Evolutionary conservation across 2,113 vertebrate species (phyloP).

Genomic region (Rhizomys pruinosus): DNA sequence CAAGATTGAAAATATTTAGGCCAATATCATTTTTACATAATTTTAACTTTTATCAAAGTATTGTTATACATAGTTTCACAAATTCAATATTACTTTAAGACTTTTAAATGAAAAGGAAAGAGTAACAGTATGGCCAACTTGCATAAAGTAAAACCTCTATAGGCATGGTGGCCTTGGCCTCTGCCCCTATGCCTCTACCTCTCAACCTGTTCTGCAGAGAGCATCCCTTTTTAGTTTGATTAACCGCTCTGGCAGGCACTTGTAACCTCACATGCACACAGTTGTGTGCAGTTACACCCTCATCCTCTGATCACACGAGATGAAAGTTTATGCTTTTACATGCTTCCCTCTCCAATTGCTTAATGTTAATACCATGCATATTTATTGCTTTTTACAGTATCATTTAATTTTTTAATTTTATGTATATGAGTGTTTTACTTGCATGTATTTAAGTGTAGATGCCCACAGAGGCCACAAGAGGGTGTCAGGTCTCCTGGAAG

Average conservation of each 20-base stretch:
- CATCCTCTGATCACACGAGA: too few relatives aligned
- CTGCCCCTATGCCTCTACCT: neutral
- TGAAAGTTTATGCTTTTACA: neutral
- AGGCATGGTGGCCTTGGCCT: neutral
- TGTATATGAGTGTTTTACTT: too few relatives aligned
- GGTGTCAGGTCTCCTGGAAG: too few relatives aligned
- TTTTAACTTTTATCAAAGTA: slow-evolving; percentile 42
- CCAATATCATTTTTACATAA: neutral
- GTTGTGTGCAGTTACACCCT: neutral
- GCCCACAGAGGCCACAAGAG: too few relatives aligned
- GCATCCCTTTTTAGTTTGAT: neutral
- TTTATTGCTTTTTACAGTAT: too few relatives aligned
- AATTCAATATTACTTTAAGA: neutral
- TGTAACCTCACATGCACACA: neutral
- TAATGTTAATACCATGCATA: neutral
- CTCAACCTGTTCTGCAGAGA: neutral
- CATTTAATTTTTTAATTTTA: too few relatives aligned
- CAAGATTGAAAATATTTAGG: neutral
- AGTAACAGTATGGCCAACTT: neutral
- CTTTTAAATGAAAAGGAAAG: neutral
- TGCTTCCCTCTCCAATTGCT: neutral
- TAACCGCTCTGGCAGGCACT: neutral
- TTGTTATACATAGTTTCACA: neutral
- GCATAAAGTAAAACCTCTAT: neutral
- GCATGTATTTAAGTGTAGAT: too few relatives aligned